Percentiles rank a stretch among this genome's conserved stretches.
phyloP scores from a whole-genome alignment of 2,113 vertebrate genomes.

The Lepidothrix coronata region DNA sequence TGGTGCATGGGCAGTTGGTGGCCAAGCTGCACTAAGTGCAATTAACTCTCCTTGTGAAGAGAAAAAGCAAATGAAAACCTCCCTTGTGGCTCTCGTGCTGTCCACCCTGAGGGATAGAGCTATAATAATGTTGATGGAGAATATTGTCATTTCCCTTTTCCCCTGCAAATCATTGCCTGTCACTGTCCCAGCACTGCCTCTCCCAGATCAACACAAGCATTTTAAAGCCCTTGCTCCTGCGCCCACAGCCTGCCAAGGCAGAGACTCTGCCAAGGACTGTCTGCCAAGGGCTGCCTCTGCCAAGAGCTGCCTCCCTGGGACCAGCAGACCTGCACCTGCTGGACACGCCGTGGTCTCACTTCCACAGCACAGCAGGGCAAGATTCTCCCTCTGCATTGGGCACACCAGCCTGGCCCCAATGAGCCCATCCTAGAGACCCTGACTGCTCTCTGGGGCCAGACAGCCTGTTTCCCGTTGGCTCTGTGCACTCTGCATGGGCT shows the following conservation, averaged over 20 bases:
- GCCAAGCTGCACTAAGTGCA: background rate
- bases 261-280: background rate
- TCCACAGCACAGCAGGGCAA: accelerated
- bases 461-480: background rate
- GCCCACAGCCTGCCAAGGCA: background rate
- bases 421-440: background rate
- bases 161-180: background rate
- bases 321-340: background rate
- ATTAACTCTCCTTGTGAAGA: background rate
- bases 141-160: background rate
- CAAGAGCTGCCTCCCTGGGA: background rate
- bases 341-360: background rate
- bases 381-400: background rate
- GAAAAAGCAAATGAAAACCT: background rate
- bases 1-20: background rate
- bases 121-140: background rate
- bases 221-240: background rate
- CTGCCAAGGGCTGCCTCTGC: background rate
- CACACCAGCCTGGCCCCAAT: accelerated
- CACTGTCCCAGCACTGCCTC: background rate
- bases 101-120: background rate
- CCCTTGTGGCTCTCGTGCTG: background rate
- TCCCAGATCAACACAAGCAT: background rate
- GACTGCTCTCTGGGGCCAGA: background rate
- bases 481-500: background rate